Evolutionary conservation across 2,113 vertebrate genomes (phyloP), one percentile per base, ranked within the genome.

Genomic region (Epinephelus cyanopodus): DNA sequence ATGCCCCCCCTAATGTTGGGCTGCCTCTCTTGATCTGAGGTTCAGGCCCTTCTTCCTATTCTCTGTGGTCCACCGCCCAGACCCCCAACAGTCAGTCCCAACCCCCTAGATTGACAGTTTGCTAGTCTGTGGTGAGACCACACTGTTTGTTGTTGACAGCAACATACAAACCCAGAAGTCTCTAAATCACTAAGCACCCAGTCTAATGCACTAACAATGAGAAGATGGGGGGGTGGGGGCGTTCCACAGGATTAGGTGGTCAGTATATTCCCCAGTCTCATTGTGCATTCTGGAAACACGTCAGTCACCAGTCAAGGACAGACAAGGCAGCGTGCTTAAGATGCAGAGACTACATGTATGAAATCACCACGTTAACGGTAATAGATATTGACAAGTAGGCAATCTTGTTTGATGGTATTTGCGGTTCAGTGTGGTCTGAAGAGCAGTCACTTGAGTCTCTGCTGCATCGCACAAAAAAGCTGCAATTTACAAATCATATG

Each of bases 251-350:
- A 83, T 84, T 86, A 47, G 47, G 60, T 45, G 60, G 70, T 81
- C 77, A 62, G 72, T 45, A 58, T 74, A 80, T 88, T 92, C 74
- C 73, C 71, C 14, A 2, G 21, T 61, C 82, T 90, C 65, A 88
- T 91, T 88, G 63, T 74, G 82, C 62, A 92, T 92, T 91, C 88
- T 74, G 52, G n/a, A 74, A 76, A 79, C 65, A 66, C 14, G 18
- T 64, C 83, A 90, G 70, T 76, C 84, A 69, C 27, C 63, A 84
- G 65, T 90, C 80, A 94, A 92, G 88, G 91, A 87, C 85, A 87
- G 61, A 57, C 52, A 15, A 65, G 63, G 47, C 58, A 54, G 42
- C 84, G 61, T 68, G 69, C 25, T 79, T 82, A 87, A 85, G 42
- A 87, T 82, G 83, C 81, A 91, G 60, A 17, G 21, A 71, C 60